Evolutionary conservation across 2,888 invertebrate species (phyloP).

Genomic region (Drosophila kokeensis): DNA sequence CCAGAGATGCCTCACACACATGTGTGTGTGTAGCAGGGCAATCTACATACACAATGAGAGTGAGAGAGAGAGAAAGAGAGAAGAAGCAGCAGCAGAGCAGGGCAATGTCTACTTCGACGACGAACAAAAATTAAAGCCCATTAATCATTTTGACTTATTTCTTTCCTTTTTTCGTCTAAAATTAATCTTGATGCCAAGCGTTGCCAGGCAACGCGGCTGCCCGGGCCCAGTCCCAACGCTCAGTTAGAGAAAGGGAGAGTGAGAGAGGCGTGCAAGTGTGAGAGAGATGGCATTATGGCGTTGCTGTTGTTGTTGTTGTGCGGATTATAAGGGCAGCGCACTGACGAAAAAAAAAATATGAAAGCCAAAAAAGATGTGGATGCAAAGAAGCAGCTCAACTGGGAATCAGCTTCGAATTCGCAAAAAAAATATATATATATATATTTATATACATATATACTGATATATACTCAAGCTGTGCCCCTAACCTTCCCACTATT

Average conservation of each 20-base stretch:
- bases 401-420: constrained; percentile 53
- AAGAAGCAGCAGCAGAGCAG: constrained; percentile 28
- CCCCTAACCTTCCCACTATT: neutral
- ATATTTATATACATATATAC: neutral
- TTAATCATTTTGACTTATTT: constrained; percentile 84
- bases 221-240: constrained; percentile 27
- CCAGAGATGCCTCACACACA: constrained; percentile 16
- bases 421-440: neutral
- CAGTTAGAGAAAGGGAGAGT: constrained; percentile 11
- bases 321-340: constrained; percentile 74
- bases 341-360: constrained; percentile 54
- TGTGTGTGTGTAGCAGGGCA: constrained; percentile 16
- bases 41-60: constrained; percentile 23
- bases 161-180: constrained; percentile 82
- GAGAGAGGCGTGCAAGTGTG: constrained; percentile 8
- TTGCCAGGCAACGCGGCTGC: constrained; percentile 71
- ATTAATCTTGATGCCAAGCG: constrained; percentile 83
- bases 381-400: constrained; percentile 40
- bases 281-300: constrained; percentile 31
- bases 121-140: constrained; percentile 80
- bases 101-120: constrained; percentile 57
- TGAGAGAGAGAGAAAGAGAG: constrained; percentile 28
- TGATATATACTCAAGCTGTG: constrained; percentile 19
- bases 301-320: constrained; percentile 48
- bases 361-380: constrained; percentile 57